Base-by-base conservation (phyloP, 2,797 vertebrate genomes). In the Poeciliopsis paucimaculata region DNA sequence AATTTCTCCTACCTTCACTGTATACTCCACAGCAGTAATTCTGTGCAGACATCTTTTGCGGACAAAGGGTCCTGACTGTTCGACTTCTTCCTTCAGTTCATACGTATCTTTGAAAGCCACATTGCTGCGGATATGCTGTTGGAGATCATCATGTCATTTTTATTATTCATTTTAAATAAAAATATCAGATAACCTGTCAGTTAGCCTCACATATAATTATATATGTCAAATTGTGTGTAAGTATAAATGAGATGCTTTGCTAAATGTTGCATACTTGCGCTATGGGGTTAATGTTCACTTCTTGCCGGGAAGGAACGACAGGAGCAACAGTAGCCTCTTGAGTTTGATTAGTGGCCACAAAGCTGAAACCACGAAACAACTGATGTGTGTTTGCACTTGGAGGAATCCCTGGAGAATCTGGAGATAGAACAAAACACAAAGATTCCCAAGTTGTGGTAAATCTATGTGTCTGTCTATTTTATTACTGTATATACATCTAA, bases 361-460 rank as follows among this genome's bases (percentile, higher is more conserved):
- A 99, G 78, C 98, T 99, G 95, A 99, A 99, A 68, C 98, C 98
- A 76, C 98, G 94, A 91, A 99, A 99, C 91, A 99, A 92, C 90
- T 98, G 96, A 89, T 98, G 98, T 49, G 98, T 96, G 16, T 98
- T 99, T 86, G 97, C 98, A 76, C 98, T 99, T 46, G 98, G 96
- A 88, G 98, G 97, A 76, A 98, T 95, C 11, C 98, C 98, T 0
- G 98, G 98, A 18, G 98, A 99, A 92, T 99, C 98, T 99, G 94
- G 2, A 73, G 20, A 18, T 51, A 78, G 10, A 78, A 80, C 49
- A 82, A 11, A 28, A 89, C 23, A 85, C 75, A 80, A 6, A 12
- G 1, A 43, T 23, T 51, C 28, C 4, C 6, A 47, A 20, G 31
- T 3, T 34, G 11, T 28, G 55, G 12, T 15, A 70, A 43, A 43